These are phyloP conservation scores for Eueremaeus valkanovi DNA, from an alignment of 2,888 invertebrate species.

Conservation along the genomic window DNA sequence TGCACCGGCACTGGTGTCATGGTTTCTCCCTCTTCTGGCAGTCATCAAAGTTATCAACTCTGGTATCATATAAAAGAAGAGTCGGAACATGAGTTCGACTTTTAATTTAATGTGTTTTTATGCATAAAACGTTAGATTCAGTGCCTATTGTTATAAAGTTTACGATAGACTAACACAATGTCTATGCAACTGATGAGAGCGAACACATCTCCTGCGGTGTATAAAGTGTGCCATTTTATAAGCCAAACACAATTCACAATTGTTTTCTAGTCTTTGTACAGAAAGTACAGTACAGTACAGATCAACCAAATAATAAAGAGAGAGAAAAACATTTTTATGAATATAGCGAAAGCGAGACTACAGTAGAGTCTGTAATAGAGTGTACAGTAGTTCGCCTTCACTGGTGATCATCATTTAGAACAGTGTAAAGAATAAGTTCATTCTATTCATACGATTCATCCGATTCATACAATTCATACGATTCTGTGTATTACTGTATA, in stretches of 20 bases:
- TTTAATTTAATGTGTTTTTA: conserved; percentile 17
- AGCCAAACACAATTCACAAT: conserved; percentile 26
- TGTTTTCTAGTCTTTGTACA: conserved; percentile 32
- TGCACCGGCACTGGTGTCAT: not conserved
- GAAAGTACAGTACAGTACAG: no score
- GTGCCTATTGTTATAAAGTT: conserved; percentile 8
- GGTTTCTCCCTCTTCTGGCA: conserved; percentile 33
- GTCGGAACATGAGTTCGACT: not conserved
- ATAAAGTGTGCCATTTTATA: conserved; percentile 29
- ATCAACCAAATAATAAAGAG: no score
- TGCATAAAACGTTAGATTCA: conserved; percentile 24
- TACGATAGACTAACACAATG: conserved; percentile 1
- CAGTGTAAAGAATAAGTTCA: no score
- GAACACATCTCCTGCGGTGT: conserved; percentile 30
- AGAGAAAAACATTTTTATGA: conserved; percentile 6
- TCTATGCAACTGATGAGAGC: conserved; percentile 6
- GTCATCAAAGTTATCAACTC: conserved; percentile 7
- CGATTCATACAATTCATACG: no score
- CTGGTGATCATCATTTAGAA: conserved; percentile 29
- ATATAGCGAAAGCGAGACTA: not conserved
- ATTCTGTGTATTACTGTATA: not conserved
- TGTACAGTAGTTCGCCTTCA: not conserved
- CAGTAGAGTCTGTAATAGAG: not conserved
- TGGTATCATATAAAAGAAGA: not conserved
- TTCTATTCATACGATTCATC: no score